Base-by-base conservation (phyloP, 2,888 invertebrate genomes). In the Brachycybe producta region DNA sequence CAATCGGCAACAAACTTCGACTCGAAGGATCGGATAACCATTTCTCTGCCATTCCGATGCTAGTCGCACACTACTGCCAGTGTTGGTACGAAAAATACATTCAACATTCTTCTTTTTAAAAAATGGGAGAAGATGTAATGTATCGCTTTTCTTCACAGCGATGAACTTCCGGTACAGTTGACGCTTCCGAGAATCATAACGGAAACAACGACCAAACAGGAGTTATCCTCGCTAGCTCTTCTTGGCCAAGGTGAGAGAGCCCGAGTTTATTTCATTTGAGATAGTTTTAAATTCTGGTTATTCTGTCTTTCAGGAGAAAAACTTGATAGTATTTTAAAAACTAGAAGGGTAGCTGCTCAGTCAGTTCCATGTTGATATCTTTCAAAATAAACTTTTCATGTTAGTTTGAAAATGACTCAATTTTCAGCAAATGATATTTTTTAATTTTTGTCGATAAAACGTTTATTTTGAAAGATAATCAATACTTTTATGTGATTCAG, bases 11-110 rank as follows among this genome's bases (percentile, higher is more conserved):
- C 47, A 79, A 83, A 59, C 75, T 92, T 55, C 84, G 86, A 47
- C 75, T 95, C 58, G 92, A 95, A 70, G 91, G 91, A 52, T 92
- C 92, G 30, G 84, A 86, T 63, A 87, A 91, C 69, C 81, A 84
- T 63, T 95, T 95, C 68, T 82, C 84, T 65, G 86, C 86, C 61
- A 87, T 94, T 67, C 91, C 92, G 35, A 80, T 84, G 56, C 75
- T 95, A 58, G 85, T 95, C 59, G 86, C 87, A 48, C 87, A 94
- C 71, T 95, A 94, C 69, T 85, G 88, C 47, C 84, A 85, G 65
- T 86, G 87, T 70, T 90, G 85, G 82, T 82, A 65, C 73, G 75
- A n/a, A n/a, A n/a, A n/a, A n/a, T n/a, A n/a, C n/a, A n/a, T n/a
- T n/a, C n/a, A n/a, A n/a, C n/a, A n/a, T n/a, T n/a, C n/a, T n/a